These are phyloP conservation scores for Phalanger gymnotis DNA, from an alignment of 2,797 vertebrate species.

Conservation along the genomic window DNA sequence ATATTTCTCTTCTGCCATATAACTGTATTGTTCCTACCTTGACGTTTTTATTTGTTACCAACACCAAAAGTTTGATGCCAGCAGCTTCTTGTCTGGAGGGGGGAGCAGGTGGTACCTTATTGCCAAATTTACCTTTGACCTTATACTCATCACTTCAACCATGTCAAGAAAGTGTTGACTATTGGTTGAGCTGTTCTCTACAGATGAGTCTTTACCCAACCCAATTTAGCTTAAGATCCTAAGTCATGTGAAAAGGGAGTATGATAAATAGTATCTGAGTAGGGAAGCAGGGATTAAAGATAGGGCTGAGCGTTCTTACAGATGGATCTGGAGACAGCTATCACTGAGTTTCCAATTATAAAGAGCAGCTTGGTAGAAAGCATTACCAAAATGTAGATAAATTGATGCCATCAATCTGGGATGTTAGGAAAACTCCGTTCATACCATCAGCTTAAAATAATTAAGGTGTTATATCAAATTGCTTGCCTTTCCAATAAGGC, in stretches of 20 bases:
- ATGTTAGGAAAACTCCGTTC: not conserved
- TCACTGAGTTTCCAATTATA: not conserved
- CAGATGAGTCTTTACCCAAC: not conserved
- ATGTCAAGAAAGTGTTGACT: not conserved
- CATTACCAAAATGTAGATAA: not conserved
- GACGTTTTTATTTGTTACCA: not conserved
- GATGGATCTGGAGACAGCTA: not conserved
- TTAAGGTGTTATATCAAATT: not conserved
- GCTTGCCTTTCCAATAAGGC: no score
- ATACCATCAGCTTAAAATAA: not conserved
- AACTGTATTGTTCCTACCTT: not conserved
- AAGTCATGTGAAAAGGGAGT: not conserved
- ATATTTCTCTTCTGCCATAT: not conserved
- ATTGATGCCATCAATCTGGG: not conserved
- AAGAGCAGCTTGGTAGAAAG: fast-evolving
- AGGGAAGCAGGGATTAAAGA: not conserved
- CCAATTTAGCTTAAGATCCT: not conserved
- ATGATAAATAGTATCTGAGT: not conserved
- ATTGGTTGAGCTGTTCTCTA: not conserved
- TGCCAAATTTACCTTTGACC: not conserved
- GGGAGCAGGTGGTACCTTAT: not conserved
- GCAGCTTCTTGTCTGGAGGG: not conserved
- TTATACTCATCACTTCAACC: not conserved
- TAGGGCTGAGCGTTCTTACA: not conserved
- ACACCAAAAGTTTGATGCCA: not conserved